phyloP scores from a whole-genome alignment of 2,113 vertebrate species.

The Neofelis nebulosa region DNA sequence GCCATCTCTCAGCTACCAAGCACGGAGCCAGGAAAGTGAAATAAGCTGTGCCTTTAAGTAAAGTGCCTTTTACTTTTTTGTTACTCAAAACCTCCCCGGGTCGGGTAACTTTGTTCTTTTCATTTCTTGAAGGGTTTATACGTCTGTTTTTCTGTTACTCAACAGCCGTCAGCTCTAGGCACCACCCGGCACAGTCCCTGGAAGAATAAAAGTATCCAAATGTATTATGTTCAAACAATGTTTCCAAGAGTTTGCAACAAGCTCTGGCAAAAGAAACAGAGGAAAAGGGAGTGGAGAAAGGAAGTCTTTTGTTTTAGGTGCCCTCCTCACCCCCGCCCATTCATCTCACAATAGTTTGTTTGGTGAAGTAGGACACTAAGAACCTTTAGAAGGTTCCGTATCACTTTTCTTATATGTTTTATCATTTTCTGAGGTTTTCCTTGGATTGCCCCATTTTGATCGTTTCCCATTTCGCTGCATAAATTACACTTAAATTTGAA shows the following conservation, averaged over 20 bases:
- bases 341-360: slow-evolving; percentile 4
- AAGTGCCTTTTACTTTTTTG: slow-evolving; percentile 62
- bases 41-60: slow-evolving; percentile 52
- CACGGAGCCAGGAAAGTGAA: neutral
- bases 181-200: neutral
- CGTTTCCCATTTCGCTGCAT: slow-evolving; percentile 3
- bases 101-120: slow-evolving; percentile 35
- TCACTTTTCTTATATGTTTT: neutral
- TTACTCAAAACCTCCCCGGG: neutral
- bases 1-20: neutral
- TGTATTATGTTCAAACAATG: slow-evolving; percentile 26
- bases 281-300: slow-evolving; percentile 26
- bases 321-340: neutral
- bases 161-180: neutral
- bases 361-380: neutral
- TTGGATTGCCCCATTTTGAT: neutral
- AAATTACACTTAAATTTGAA: slow-evolving; percentile 45
- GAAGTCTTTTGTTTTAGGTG: slow-evolving; percentile 75
- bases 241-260: slow-evolving; percentile 59
- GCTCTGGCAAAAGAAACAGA: slow-evolving; percentile 7
- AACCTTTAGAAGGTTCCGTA: neutral
- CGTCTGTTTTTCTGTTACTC: neutral
- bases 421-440: neutral
- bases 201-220: slow-evolving; percentile 43
- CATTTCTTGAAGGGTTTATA: neutral